Evolutionary conservation across 2,888 invertebrate genomes (phyloP), one percentile per base, ranked within the genome.

Genomic region (Loripinus fragilis): DNA sequence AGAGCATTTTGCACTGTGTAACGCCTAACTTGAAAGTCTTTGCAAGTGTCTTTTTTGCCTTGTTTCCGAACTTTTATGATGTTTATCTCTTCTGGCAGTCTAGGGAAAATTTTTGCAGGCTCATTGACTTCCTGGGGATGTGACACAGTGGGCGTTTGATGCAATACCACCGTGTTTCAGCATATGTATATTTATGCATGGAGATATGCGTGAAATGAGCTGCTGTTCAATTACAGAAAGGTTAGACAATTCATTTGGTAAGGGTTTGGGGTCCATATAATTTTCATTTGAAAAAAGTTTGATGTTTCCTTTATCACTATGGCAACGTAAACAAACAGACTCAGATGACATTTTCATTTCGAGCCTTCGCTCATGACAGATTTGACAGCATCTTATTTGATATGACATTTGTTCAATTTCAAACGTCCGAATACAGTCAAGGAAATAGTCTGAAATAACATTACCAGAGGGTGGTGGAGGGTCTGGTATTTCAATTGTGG

Each of bases 81-180:
- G 60, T 76, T 55, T 23, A 78, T 78, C 70, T 77, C 77, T 20
- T 80, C 28, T 30, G 80, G 80, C 25, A 78, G 38, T 50, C 38
- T 67, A 20, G 25, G 60, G 2, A 60, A 25, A 33, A 60, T 12
- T 28, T 12, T 71, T 3, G 78, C 80, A 23, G 83, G 83, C 52
- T 80, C 76, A 72, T 76, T 76, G 15, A 81, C 33, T 7, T 75
- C 72, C 52, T 83, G 83, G 83, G 71, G 80, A 83, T 20, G 83
- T 73, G 17, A 80, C 77, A 73, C 82, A 85, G 30, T 83, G 82
- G 15, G 80, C 78, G 74, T 64, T 80, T 15, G 82, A 64, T 38
- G 72, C 82, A 25, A 83, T 76, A 2, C 82, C 82, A 41, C 85
- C 85, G 76, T 83, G 82, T 30, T 72, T 82, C 12, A 76, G 41